Evolutionary conservation across 2,797 vertebrate species (phyloP).

Genomic region (Eidolon dupreanum): DNA sequence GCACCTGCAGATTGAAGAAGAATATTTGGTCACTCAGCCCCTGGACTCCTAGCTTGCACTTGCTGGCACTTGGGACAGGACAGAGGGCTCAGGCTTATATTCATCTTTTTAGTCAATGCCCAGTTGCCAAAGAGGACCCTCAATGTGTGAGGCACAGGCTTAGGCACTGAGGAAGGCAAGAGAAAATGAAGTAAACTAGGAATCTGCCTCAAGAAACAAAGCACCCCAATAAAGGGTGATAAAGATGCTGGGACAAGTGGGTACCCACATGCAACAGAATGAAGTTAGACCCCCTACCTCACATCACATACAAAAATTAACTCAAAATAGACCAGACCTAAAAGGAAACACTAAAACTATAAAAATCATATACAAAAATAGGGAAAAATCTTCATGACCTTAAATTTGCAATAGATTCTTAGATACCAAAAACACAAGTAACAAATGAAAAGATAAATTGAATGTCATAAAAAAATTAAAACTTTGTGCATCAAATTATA

Average conservation of each 20-base stretch:
- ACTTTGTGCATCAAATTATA: neutral
- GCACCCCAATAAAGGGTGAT: neutral
- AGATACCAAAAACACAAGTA: neutral
- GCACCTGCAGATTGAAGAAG: conserved; percentile 88
- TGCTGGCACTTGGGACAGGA: neutral
- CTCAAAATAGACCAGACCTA: neutral
- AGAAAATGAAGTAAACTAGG: neutral
- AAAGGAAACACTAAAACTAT: neutral
- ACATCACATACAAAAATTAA: neutral
- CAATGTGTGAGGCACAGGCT: neutral
- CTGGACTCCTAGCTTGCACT: neutral
- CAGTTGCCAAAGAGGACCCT: neutral
- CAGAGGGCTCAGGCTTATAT: neutral
- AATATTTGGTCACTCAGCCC: neutral
- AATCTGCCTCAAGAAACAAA: neutral
- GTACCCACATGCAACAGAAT: neutral
- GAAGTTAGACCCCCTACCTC: neutral
- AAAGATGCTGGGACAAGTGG: neutral
- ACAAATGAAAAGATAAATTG: neutral
- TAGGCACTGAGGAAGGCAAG: neutral
- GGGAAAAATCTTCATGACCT: neutral
- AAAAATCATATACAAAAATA: neutral
- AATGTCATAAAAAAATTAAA: neutral
- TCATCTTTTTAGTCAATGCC: neutral
- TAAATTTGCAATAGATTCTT: neutral